Percentiles rank a stretch among this genome's conserved stretches.
phyloP scores from a whole-genome alignment of 2,797 vertebrate genomes.

The Parotocinclus haroldoi region DNA sequence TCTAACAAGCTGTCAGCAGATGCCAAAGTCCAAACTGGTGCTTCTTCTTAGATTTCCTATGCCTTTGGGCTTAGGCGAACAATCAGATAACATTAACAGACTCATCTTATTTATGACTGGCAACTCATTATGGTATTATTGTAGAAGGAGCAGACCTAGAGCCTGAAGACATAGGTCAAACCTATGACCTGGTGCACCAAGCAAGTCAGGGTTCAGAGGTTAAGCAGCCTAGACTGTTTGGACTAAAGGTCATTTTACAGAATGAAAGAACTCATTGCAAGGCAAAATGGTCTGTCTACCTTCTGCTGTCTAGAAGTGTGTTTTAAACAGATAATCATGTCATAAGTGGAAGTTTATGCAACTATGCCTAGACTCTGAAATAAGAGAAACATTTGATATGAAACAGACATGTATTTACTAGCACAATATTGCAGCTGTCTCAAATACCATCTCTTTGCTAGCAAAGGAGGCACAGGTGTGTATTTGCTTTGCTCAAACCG shows the following conservation, averaged over 20 bases:
- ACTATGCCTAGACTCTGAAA: neutral
- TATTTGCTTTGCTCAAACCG: conserved; percentile 63
- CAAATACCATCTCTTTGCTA: conserved; percentile 9
- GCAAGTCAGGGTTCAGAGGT: conserved; percentile 52
- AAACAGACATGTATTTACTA: neutral
- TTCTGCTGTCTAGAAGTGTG: too few species aligned
- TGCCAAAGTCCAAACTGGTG: too few species aligned
- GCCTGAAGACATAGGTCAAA: conserved; percentile 55
- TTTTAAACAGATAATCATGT: neutral
- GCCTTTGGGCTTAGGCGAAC: neutral
- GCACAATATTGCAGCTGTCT: conserved; percentile 20
- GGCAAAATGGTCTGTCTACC: neutral
- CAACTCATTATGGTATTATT: conserved; percentile 21
- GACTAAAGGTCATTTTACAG: conserved; percentile 3
- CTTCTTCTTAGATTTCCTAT: too few species aligned
- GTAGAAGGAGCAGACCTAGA: conserved; percentile 11
- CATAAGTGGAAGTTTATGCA: neutral
- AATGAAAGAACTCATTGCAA: neutral
- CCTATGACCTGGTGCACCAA: conserved; percentile 52
- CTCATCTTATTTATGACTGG: conserved; percentile 24
- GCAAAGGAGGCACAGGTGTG: conserved; percentile 56
- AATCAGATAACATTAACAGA: conserved; percentile 2
- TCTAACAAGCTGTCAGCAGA: too few species aligned
- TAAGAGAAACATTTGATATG: neutral
- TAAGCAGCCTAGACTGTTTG: conserved; percentile 44